These are phyloP conservation scores for Reticulitermes speratus DNA, from an alignment of 1,140 invertebrate genomes.

Conservation along the genomic window DNA sequence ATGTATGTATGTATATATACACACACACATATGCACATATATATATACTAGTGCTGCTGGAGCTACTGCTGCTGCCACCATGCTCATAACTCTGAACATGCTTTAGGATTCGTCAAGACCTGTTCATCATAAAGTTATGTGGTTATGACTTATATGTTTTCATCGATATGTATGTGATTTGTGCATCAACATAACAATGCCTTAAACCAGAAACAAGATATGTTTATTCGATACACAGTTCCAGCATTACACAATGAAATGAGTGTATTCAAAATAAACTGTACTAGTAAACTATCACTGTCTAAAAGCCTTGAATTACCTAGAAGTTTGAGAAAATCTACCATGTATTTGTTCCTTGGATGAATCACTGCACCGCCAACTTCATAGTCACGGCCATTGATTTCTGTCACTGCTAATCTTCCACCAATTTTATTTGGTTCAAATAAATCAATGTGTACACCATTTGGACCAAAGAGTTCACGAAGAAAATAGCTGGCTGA, in stretches of 20 bases:
- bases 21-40: too few species aligned
- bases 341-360: slow-evolving; percentile 60
- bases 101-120: too few species aligned
- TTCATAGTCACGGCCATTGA: slow-evolving; percentile 56
- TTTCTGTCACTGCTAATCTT: slow-evolving; percentile 52
- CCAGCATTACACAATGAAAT: too few species aligned
- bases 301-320: slow-evolving; percentile 44
- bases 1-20: too few species aligned
- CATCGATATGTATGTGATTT: too few species aligned
- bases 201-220: neutral
- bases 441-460: slow-evolving; percentile 54
- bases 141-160: too few species aligned
- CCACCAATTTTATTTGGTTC: slow-evolving; percentile 60
- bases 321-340: slow-evolving; percentile 54
- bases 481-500: slow-evolving; percentile 58
- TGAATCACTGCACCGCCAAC: slow-evolving; percentile 62
- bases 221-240: too few species aligned
- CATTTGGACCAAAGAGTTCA: slow-evolving; percentile 52
- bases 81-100: too few species aligned
- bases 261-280: too few species aligned
- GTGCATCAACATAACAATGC: neutral
- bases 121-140: neutral
- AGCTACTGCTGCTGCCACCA: too few species aligned
- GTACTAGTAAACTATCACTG: too few species aligned
- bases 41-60: too few species aligned